Evolutionary conservation across 2,113 vertebrate genomes (phyloP).

Genomic region (Mastomys coucha): DNA sequence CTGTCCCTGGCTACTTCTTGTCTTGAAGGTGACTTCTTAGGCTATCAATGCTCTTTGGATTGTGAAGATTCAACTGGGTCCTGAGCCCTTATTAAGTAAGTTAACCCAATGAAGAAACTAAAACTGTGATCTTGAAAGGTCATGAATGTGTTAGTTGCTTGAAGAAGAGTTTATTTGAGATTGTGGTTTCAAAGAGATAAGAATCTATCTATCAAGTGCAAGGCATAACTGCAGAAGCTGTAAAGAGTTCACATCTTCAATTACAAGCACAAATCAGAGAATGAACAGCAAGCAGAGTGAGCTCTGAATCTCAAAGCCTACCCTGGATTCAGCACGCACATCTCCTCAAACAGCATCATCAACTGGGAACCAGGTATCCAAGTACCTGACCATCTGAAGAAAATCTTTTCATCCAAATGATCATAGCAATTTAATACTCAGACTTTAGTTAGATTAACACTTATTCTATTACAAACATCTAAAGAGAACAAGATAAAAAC

Average conservation of each 20-base stretch:
- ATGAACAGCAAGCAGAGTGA: background rate
- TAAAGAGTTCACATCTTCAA: background rate
- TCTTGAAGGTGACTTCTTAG: background rate
- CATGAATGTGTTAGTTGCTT: background rate
- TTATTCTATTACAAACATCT: background rate
- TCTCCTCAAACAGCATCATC: background rate
- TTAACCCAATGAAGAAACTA: background rate
- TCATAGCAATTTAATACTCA: background rate
- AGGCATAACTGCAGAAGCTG: background rate
- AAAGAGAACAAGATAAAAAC: constrained; percentile 33
- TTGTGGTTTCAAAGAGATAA: background rate
- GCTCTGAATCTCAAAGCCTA: background rate
- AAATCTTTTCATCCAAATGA: background rate
- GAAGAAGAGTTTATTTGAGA: background rate
- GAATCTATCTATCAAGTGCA: background rate
- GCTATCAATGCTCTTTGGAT: background rate
- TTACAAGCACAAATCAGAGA: background rate
- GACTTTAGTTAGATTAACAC: constrained; percentile 26
- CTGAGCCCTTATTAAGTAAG: constrained; percentile 1
- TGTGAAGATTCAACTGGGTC: background rate
- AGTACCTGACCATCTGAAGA: background rate
- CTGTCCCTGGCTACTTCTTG: background rate
- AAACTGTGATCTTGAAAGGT: background rate
- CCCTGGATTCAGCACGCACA: background rate
- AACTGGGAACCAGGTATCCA: background rate